phyloP scores from a whole-genome alignment of 2,888 invertebrate genomes.

The Synergus japonicus region DNA sequence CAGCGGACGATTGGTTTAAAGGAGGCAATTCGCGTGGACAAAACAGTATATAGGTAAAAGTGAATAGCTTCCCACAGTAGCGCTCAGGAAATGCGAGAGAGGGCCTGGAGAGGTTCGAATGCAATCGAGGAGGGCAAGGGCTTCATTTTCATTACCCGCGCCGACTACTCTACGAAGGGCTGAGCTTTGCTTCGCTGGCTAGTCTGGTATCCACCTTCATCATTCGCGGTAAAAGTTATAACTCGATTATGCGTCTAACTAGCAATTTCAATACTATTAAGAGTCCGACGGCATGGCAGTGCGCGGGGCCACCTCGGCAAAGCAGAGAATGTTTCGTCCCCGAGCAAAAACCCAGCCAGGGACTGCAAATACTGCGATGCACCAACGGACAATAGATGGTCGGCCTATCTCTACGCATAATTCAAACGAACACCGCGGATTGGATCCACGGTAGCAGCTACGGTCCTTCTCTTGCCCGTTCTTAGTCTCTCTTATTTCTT shows the following conservation, averaged over 20 bases:
- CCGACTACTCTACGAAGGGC: slow-evolving; percentile 27
- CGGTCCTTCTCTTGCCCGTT: slow-evolving; percentile 42
- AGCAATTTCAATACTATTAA: slow-evolving; percentile 76
- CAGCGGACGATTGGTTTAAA: slow-evolving; percentile 36
- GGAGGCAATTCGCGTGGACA: slow-evolving; percentile 37
- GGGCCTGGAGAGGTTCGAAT: slow-evolving; percentile 45
- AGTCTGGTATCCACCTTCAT: slow-evolving; percentile 60
- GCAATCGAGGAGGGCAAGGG: slow-evolving; percentile 51
- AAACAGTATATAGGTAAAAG: slow-evolving; percentile 37
- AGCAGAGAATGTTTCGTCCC: slow-evolving; percentile 65
- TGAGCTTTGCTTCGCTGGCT: slow-evolving; percentile 37
- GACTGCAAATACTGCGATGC: slow-evolving; percentile 45
- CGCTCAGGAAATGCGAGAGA: slow-evolving; percentile 36
- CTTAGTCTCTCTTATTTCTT: slow-evolving; percentile 41
- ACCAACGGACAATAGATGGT: slow-evolving; percentile 65
- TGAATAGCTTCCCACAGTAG: slow-evolving; percentile 54
- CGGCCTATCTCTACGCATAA: slow-evolving; percentile 66
- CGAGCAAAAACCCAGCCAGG: slow-evolving; percentile 56
- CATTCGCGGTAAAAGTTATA: slow-evolving; percentile 72
- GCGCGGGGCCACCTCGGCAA: slow-evolving; percentile 39
- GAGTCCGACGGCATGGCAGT: slow-evolving; percentile 60
- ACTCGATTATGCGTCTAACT: slow-evolving; percentile 75
- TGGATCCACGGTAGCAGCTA: slow-evolving; percentile 67
- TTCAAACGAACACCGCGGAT: slow-evolving; percentile 68
- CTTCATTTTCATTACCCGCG: slow-evolving; percentile 44